A percentile compares a stretch with the other conserved stretches of the same genome.
phyloP scores from a whole-genome alignment of 2,888 invertebrate species.

The Melinaea marsaeus region DNA sequence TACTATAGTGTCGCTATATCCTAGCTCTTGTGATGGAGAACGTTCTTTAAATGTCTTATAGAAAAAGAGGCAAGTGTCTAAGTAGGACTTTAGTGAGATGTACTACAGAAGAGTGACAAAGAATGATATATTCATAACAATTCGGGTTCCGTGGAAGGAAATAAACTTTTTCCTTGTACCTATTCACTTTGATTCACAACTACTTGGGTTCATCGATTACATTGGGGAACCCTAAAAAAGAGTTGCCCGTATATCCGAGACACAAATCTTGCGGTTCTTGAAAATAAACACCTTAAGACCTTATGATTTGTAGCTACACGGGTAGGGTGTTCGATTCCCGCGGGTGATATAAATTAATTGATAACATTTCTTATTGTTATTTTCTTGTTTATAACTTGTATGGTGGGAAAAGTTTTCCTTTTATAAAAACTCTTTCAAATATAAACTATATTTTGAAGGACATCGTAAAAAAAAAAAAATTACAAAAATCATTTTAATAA shows the following conservation, averaged over 20 bases:
- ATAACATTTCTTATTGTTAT: not conserved
- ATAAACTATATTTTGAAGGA: too few species aligned
- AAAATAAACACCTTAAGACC: slow-evolving; percentile 49
- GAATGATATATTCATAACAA: slow-evolving; percentile 4
- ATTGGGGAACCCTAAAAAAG: slow-evolving; percentile 35
- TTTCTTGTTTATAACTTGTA: not conserved
- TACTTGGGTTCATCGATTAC: not conserved
- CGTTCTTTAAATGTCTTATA: slow-evolving; percentile 15
- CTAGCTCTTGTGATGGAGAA: slow-evolving; percentile 1
- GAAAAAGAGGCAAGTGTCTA: slow-evolving; percentile 28
- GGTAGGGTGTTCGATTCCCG: slow-evolving; percentile 31
- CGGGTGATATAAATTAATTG: slow-evolving; percentile 1
- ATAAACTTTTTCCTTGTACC: not conserved
- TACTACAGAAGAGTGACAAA: slow-evolving; percentile 17
- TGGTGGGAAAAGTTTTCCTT: not conserved
- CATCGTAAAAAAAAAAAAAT: too few species aligned
- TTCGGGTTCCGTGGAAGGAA: slow-evolving; percentile 13
- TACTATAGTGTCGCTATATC: not conserved
- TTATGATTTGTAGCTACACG: slow-evolving; percentile 52
- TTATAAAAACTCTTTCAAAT: not conserved
- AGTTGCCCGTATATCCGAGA: slow-evolving; percentile 34
- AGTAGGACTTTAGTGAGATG: slow-evolving; percentile 28
- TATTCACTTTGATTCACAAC: too few species aligned
- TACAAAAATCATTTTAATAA: too few species aligned
- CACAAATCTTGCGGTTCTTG: slow-evolving; percentile 55